Evolutionary conservation across 1,140 invertebrate genomes (phyloP).

Genomic region (Drosophila biarmipes): DNA sequence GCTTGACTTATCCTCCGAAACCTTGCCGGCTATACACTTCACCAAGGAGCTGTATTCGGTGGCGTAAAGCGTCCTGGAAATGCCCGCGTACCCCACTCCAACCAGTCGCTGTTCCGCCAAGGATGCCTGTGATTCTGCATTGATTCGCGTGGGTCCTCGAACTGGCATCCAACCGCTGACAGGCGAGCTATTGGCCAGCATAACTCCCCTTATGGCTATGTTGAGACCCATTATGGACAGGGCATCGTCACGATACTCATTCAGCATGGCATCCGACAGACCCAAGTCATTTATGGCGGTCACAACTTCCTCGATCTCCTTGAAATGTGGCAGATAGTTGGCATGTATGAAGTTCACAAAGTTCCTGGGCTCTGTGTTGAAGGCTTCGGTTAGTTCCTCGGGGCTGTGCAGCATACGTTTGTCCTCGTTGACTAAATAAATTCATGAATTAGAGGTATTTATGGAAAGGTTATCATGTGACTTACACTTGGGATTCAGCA

Average conservation of each 20-base stretch:
- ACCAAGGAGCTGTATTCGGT: slow-evolving; percentile 67
- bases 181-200: slow-evolving; percentile 89
- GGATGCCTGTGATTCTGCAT: slow-evolving; percentile 15
- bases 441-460: neutral
- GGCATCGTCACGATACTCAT: slow-evolving; percentile 88
- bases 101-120: slow-evolving; percentile 46
- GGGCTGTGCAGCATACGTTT: slow-evolving; percentile 87
- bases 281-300: slow-evolving; percentile 87
- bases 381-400: slow-evolving; percentile 87
- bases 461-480: neutral
- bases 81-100: slow-evolving; percentile 30
- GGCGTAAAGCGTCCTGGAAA: slow-evolving; percentile 63
- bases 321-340: slow-evolving; percentile 90
- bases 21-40: slow-evolving; percentile 37
- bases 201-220: slow-evolving; percentile 88
- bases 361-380: slow-evolving; percentile 87
- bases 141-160: slow-evolving; percentile 85
- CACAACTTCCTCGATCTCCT: slow-evolving; percentile 86
- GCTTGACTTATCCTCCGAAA: neutral
- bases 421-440: slow-evolving; percentile 38
- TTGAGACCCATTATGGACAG: slow-evolving; percentile 86
- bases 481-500: slow-evolving; percentile 91
- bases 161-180: slow-evolving; percentile 90
- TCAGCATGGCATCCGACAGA: slow-evolving; percentile 87
- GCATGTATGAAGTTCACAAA: slow-evolving; percentile 89